These are phyloP conservation scores for Cheilosia urbana DNA, from an alignment of 2,888 invertebrate genomes.

Conservation along the genomic window DNA sequence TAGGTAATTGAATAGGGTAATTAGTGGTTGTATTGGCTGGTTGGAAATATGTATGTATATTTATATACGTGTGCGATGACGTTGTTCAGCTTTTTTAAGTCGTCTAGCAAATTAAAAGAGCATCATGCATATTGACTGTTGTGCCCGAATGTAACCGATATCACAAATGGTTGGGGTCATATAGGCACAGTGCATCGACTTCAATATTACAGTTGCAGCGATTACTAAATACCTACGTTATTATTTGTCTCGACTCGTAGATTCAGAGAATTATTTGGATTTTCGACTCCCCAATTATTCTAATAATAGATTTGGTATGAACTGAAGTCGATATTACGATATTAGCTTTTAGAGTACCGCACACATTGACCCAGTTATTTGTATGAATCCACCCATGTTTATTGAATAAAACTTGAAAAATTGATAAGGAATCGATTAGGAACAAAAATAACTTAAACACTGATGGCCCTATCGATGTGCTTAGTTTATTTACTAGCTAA, in stretches of 20 bases:
- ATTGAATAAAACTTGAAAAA: neutral
- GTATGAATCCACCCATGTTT: no score
- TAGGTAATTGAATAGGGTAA: slow-evolving; percentile 62
- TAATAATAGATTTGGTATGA: neutral
- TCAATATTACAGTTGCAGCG: slow-evolving; percentile 41
- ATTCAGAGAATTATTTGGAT: neutral
- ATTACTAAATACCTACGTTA: slow-evolving; percentile 29
- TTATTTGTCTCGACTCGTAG: slow-evolving; percentile 25
- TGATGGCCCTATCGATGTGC: neutral
- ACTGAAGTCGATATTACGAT: neutral
- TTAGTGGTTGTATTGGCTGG: slow-evolving; percentile 28
- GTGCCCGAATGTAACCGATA: slow-evolving; percentile 17
- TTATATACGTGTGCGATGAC: slow-evolving; percentile 10
- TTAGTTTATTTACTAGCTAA: no score
- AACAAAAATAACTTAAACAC: neutral
- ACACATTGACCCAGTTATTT: slow-evolving; percentile 23
- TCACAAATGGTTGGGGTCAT: slow-evolving; percentile 14
- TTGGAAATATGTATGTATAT: neutral
- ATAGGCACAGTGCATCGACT: slow-evolving; percentile 41
- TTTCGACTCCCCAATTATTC: slow-evolving; percentile 22
- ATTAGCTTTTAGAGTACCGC: slow-evolving; percentile 9
- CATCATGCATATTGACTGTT: slow-evolving; percentile 19
- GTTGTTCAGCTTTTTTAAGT: slow-evolving; percentile 17
- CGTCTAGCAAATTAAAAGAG: slow-evolving; percentile 17
- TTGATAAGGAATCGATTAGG: slow-evolving; percentile 30